Conservation (phyloP, 2,113 vertebrate genomes). For the Dryoscopus gambensis region DNA sequence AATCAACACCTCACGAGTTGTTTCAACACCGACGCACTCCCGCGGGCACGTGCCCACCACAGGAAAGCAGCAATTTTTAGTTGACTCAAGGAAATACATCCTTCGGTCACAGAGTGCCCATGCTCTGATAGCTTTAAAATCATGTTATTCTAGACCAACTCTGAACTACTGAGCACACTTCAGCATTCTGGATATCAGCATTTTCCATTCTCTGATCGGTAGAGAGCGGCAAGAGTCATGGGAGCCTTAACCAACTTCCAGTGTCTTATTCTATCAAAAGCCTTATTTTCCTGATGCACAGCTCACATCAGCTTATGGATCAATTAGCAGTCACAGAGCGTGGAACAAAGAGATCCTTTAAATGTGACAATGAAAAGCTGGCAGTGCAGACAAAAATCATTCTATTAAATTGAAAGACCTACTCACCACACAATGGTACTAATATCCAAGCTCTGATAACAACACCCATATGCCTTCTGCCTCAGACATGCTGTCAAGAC, state of each 20-base stretch:
- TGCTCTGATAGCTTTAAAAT: neutral
- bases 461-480: neutral
- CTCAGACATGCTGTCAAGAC: neutral
- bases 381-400: neutral
- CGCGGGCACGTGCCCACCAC: neutral
- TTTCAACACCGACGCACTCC: neutral
- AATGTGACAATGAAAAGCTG: neutral
- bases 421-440: neutral
- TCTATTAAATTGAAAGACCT: neutral
- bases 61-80: neutral
- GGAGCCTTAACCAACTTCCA: neutral
- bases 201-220: neutral
- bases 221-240: neutral
- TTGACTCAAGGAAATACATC: neutral
- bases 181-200: neutral
- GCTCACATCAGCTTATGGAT: neutral
- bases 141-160: neutral
- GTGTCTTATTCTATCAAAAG: neutral
- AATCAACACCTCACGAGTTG: conserved; percentile 12
- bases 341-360: neutral
- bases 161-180: neutral
- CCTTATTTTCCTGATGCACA: neutral
- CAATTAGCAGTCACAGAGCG: neutral
- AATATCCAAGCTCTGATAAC: neutral
- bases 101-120: neutral